Percentiles rank a stretch among this genome's conserved stretches.
Evolutionary conservation across 1,140 invertebrate genomes (phyloP).

Genomic region (Harlomillsia oculata): DNA sequence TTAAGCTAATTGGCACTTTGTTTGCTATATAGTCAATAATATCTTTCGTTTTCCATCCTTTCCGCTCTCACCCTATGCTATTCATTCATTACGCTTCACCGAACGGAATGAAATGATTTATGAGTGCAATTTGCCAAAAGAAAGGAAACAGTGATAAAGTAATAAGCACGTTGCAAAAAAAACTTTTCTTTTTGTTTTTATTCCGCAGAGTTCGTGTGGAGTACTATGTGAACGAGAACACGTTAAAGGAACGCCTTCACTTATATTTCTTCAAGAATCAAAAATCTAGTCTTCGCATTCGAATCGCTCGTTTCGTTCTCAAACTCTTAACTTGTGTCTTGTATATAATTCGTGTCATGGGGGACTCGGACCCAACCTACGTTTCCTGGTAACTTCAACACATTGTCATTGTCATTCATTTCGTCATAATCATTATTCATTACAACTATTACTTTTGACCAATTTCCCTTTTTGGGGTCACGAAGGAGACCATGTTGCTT

Average conservation of each 20-base stretch:
- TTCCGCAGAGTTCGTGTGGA: slow-evolving; percentile 91
- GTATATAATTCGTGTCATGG: slow-evolving; percentile 85
- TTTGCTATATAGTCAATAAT: too few species aligned
- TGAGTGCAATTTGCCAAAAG: too few species aligned
- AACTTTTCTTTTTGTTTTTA: slow-evolving; percentile 39
- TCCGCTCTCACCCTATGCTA: too few species aligned
- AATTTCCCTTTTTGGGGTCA: too few species aligned
- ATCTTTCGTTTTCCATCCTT: too few species aligned
- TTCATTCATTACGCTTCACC: too few species aligned
- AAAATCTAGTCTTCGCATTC: slow-evolving; percentile 92
- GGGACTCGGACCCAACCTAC: slow-evolving; percentile 73
- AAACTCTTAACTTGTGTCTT: slow-evolving; percentile 91
- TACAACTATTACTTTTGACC: too few species aligned
- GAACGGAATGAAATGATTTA: too few species aligned
- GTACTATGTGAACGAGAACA: slow-evolving; percentile 98
- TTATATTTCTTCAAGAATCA: slow-evolving; percentile 98
- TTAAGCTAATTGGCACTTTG: too few species aligned
- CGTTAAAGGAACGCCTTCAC: slow-evolving; percentile 94
- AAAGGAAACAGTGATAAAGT: too few species aligned
- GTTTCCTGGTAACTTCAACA: slow-evolving; percentile 66
- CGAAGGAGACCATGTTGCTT: too few species aligned
- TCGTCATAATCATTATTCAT: not conserved
- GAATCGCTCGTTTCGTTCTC: slow-evolving; percentile 91
- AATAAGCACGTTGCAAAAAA: too few species aligned
- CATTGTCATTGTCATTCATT: slow-evolving; percentile 8